Evolutionary conservation across 2,888 invertebrate species (phyloP).

Genomic region (Liopterus haemorrhoidalis): DNA sequence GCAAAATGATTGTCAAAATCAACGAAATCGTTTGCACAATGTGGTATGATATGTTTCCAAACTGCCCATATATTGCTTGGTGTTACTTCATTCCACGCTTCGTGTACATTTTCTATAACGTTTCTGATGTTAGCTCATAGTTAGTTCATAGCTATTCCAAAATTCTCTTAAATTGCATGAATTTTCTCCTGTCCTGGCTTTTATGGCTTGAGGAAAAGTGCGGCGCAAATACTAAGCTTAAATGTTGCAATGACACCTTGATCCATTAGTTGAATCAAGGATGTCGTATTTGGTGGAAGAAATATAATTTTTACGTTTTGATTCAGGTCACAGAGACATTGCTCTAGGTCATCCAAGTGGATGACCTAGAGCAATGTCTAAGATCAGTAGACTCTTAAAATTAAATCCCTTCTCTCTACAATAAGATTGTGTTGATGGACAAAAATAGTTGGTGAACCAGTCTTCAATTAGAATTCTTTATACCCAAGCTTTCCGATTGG

Average conservation of each 20-base stretch:
- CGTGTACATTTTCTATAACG: constrained; percentile 10
- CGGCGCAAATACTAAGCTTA: constrained; percentile 3
- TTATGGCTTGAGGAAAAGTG: constrained; percentile 3
- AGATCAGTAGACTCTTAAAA: constrained; percentile 14
- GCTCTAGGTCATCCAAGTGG: no score
- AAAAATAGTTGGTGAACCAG: constrained; percentile 17
- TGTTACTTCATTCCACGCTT: constrained; percentile 13
- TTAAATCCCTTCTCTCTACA: constrained; percentile 8
- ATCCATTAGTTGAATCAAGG: no score
- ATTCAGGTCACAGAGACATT: no score
- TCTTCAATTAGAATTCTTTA: constrained; percentile 13
- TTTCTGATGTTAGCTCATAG: constrained; percentile 18
- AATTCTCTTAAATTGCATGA: constrained; percentile 14
- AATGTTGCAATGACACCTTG: constrained; percentile 7
- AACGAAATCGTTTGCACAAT: no score
- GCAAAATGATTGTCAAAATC: no score
- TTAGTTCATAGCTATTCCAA: constrained; percentile 16
- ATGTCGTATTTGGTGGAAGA: no score
- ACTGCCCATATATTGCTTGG: constrained; percentile 12
- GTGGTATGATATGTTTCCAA: constrained; percentile 11
- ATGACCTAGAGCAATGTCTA: no score
- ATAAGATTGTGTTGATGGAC: constrained; percentile 4
- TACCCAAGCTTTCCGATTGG: no score
- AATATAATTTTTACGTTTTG: no score
- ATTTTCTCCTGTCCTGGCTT: constrained; percentile 4